Base-by-base conservation (phyloP, 2,888 invertebrate species). In the Bibio marci region DNA sequence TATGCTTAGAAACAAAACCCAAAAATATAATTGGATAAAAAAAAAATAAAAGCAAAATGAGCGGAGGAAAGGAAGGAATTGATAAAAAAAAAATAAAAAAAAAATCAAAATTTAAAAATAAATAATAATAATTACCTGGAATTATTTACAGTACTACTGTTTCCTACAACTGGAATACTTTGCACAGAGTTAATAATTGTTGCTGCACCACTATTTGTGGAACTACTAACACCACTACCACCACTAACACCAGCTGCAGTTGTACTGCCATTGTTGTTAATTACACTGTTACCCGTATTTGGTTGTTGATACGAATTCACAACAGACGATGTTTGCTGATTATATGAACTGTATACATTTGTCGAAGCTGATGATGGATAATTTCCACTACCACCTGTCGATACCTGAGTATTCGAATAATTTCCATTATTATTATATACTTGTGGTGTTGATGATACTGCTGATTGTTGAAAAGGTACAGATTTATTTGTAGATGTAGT, bases 221-320 rank as follows among this genome's bases (percentile, higher is more conserved):
- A 18, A 35, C 35, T 39, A 34, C 28, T 40, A 27, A 25, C 13
- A n/a, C 14, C 32, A 32, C 30, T 11, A 13, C 5, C 46, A 30
- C 47, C 50, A 42, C 49, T 49, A 39, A 44, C 47, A n/a, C 42
- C 41, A 36, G 25, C 43, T n/a, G 19, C 37, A 37, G 14, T 22
- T 14, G 25, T 22, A 30, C 27, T 30, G 22, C 27, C 37, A 30
- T 22, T 22, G 8, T 22, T 22, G 8, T 22, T 22, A 6, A 22
- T 22, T 36, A 39, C 39, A 30, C 27, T 39, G 32, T 37, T 41
- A 22, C 4, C 22, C 22, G 22, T 41, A 31, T 33, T 44, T 43
- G 57, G 59, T 45, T 58, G 58, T 46, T 61, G 62, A 49, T 62
- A 62, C 41, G 61, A 57, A 48, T 57, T 59, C 41, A 61, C 59